Evolutionary conservation across 2,888 invertebrate genomes (phyloP), one percentile per base, ranked within the genome.

Genomic region (Caenorhabditis imperialis): DNA sequence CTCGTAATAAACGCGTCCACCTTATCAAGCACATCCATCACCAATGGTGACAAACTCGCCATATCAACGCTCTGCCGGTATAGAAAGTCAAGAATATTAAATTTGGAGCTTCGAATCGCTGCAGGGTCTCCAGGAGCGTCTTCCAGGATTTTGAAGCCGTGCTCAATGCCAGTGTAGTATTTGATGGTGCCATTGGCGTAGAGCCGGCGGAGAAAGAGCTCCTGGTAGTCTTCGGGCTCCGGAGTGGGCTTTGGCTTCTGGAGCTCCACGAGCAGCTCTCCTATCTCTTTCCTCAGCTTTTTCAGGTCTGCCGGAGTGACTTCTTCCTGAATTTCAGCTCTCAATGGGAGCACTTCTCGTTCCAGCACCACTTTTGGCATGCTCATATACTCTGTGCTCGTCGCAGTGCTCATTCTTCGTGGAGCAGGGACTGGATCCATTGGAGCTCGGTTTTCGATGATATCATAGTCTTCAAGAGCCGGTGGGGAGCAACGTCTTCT

Each of bases 81-180:
- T 16, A 16, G 58, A 45, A 67, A 67, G 23, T 35, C 23, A 6
- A 67, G 37, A 27, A 67, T 58, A 14, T 67, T 37, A 3, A 35
- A 40, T n/a, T 58, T 67, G 6, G 50, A 30, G 1, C 12, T 12
- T 16, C 42, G 33, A 33, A 57, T 55, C 33, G 23, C n/a, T 18
- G 3, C 6, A 3, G 20, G 20, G n/a, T 57, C 50, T 30, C 42
- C 10, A 2, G 25, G 27, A 0, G 38, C 37, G 3, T 30, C 16
- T 1, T 10, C 7, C 10, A 67, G 22, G 3, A 67, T 67, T 18
- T 30, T 12, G 12, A 37, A 67, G 6, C 58, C 58, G 1, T 10
- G 4, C 27, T 53, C 45, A 30, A 27, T 38, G 16, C 8, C 16
- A 7, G 7, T 18, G 45, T 37, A 58, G 3, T 35, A 38, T 25